These are phyloP conservation scores for Cotesia vestalis DNA, from an alignment of 1,140 invertebrate species.

Conservation along the genomic window DNA sequence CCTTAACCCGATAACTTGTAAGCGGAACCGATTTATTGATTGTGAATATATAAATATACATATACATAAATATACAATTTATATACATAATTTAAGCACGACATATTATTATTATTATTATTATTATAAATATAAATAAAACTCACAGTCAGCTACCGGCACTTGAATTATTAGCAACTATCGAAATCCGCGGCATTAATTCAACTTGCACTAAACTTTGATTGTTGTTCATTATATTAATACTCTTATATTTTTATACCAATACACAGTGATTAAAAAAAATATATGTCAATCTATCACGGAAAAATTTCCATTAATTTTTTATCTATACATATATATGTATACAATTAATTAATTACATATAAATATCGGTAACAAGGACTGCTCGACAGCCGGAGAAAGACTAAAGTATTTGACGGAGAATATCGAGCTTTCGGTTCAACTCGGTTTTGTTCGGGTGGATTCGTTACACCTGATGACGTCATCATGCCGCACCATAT, in stretches of 20 bases:
- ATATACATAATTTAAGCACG: too few species aligned
- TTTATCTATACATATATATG: too few species aligned
- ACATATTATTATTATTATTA: too few species aligned
- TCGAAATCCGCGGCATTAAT: slow-evolving; percentile 53
- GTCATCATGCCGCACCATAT: slow-evolving; percentile 59
- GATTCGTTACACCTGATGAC: slow-evolving; percentile 41
- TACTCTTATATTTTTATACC: too few species aligned
- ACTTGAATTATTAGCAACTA: slow-evolving; percentile 46
- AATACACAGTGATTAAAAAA: too few species aligned
- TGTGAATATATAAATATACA: too few species aligned
- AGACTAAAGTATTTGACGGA: slow-evolving; percentile 50
- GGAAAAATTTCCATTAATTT: too few species aligned
- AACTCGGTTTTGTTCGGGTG: slow-evolving; percentile 42
- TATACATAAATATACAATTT: too few species aligned
- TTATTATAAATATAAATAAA: background rate
- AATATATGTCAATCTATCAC: too few species aligned
- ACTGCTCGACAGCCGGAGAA: slow-evolving; percentile 47
- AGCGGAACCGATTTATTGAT: too few species aligned
- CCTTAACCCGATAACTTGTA: too few species aligned
- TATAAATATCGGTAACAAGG: slow-evolving; percentile 20
- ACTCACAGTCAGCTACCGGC: slow-evolving; percentile 61
- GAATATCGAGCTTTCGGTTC: slow-evolving; percentile 46
- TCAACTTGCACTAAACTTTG: slow-evolving; percentile 55
- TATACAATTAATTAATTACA: too few species aligned
- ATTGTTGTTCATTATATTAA: slow-evolving; percentile 58